A percentile compares a stretch with the other conserved stretches of the same genome.
These are phyloP conservation scores for Andrena flavipes DNA, from an alignment of 2,888 invertebrate genomes.

Conservation along the genomic window DNA sequence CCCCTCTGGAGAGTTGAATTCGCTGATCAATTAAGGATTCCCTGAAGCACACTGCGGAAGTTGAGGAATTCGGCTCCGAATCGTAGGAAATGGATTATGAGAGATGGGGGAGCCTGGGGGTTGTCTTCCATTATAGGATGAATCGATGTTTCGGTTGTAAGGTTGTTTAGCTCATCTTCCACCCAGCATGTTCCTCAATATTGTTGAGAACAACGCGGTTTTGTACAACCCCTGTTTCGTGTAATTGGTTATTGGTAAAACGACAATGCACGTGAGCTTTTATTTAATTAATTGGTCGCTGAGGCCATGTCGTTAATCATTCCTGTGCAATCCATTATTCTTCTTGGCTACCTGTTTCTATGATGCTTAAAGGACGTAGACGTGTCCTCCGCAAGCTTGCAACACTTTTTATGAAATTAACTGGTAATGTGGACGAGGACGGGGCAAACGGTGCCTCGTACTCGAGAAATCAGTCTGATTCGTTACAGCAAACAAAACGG, in stretches of 20 bases:
- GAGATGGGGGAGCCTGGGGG: not conserved
- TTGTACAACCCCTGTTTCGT: too few species aligned
- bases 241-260: too few species aligned
- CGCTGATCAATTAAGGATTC: constrained; percentile 15
- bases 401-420: not conserved
- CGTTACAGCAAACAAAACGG: not conserved
- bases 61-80: constrained; percentile 6
- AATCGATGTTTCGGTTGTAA: not conserved
- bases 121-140: not conserved
- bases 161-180: not conserved
- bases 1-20: not conserved
- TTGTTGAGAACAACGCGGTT: too few species aligned
- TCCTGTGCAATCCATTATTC: too few species aligned
- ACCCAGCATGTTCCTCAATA: too few species aligned
- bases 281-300: too few species aligned
- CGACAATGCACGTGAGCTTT: too few species aligned
- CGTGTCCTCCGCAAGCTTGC: not conserved
- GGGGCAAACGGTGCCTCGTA: not conserved
- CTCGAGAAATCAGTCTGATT: constrained; percentile 46
- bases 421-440: not conserved
- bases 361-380: too few species aligned
- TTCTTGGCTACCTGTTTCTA: too few species aligned
- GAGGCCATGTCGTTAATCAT: too few species aligned
- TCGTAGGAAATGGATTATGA: not conserved
- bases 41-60: not conserved